Evolutionary conservation across 2,113 vertebrate species (phyloP).

Genomic region (Thermophis baileyi): DNA sequence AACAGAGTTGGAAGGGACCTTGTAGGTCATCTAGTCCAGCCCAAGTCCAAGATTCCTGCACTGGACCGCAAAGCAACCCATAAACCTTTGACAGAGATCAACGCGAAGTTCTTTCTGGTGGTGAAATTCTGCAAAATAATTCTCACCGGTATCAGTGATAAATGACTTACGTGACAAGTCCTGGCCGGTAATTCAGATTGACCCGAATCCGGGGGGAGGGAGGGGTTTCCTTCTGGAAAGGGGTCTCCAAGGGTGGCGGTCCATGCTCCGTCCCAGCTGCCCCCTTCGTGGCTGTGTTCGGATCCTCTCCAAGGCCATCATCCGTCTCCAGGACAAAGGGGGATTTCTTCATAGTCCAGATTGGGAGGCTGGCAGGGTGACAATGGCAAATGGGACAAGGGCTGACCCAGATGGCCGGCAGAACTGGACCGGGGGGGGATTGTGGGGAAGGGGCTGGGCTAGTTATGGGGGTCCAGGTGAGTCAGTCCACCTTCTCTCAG

Average conservation of each 20-base stretch:
- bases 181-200: constrained; percentile 59
- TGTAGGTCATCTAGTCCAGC: no score
- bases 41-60: no score
- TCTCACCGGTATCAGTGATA: not conserved
- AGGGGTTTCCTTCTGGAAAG: constrained; percentile 63
- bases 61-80: not conserved
- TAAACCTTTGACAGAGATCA: not conserved
- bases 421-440: not conserved
- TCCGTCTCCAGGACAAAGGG: constrained; percentile 46
- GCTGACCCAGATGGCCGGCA: no score
- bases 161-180: constrained; percentile 46
- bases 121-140: not conserved
- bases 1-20: no score
- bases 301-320: constrained; percentile 52
- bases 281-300: constrained; percentile 1
- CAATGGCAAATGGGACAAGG: not conserved
- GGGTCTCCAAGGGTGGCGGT: constrained; percentile 62
- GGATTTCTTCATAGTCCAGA: not conserved
- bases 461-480: not conserved
- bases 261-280: constrained; percentile 25
- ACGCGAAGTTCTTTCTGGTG: not conserved
- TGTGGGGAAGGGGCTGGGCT: not conserved
- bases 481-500: not conserved
- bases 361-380: not conserved
- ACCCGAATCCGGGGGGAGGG: constrained; percentile 63